These are phyloP conservation scores for Oncorhynchus masou DNA, from an alignment of 2,113 vertebrate genomes.

Conservation along the genomic window DNA sequence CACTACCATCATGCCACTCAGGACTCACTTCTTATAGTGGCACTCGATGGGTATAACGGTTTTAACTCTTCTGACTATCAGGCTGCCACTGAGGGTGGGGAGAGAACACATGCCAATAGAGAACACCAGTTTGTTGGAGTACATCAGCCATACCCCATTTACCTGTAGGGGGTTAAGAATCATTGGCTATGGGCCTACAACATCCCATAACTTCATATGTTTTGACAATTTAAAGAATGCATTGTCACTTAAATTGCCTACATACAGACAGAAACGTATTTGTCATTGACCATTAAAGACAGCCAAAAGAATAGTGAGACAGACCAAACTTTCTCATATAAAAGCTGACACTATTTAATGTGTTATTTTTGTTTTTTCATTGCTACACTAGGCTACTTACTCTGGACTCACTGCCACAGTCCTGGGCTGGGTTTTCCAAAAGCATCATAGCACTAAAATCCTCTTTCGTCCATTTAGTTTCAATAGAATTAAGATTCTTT, in stretches of 20 bases:
- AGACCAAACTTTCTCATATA: no score
- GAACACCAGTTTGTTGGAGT: constrained; percentile 53
- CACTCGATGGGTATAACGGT: constrained; percentile 50
- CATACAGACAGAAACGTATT: background rate
- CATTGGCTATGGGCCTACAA: background rate
- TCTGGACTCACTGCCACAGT: constrained; percentile 43
- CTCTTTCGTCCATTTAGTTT: no score
- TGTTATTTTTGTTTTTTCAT: background rate
- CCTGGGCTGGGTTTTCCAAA: constrained; percentile 12
- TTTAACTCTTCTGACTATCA: constrained; percentile 19
- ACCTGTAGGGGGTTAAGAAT: constrained; percentile 24
- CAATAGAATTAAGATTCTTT: no score
- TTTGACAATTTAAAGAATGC: background rate
- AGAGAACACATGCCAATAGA: constrained; percentile 15
- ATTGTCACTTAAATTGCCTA: background rate
- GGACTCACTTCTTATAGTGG: constrained; percentile 45
- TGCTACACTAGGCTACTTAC: constrained; percentile 21
- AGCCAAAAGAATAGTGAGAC: background rate
- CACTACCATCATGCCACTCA: no score
- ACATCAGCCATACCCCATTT: constrained; percentile 47
- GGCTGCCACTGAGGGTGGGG: constrained; percentile 15
- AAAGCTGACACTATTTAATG: no score
- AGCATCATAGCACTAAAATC: no score
- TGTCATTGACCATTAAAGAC: background rate
- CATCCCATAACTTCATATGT: background rate